Percentiles rank a stretch among this genome's conserved stretches.
Evolutionary conservation across 2,113 vertebrate genomes (phyloP).

Genomic region (Centropus unirufus): DNA sequence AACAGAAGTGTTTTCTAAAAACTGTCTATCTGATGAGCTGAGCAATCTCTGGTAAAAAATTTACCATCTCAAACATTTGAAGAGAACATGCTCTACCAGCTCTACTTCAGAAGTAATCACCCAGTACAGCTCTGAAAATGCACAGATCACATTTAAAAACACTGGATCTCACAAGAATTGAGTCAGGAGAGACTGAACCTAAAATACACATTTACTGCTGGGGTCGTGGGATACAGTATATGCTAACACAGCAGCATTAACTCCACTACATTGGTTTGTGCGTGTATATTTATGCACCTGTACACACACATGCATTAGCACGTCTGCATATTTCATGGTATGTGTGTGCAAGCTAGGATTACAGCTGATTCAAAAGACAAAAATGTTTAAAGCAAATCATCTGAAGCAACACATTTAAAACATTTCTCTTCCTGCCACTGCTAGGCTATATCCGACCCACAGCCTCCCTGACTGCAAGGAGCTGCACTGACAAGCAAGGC

Average conservation of each 20-base stretch:
- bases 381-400: background rate
- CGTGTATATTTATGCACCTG: too few species aligned
- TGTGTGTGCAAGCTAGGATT: background rate
- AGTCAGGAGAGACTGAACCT: background rate
- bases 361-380: background rate
- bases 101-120: background rate
- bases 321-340: background rate
- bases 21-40: background rate
- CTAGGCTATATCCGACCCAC: background rate
- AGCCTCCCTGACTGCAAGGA: rapidly evolving
- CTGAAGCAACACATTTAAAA: background rate
- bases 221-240: background rate
- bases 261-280: background rate
- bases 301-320: too few species aligned
- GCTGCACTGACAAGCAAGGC: background rate
- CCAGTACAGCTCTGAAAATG: background rate
- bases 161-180: background rate
- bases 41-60: background rate
- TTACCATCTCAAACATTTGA: background rate
- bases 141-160: background rate
- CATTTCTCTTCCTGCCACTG: background rate
- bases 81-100: background rate
- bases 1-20: background rate
- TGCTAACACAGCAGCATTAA: background rate
- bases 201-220: rapidly evolving